phyloP scores from a whole-genome alignment of 2,888 invertebrate species.

The Eupithecia centaureata region DNA sequence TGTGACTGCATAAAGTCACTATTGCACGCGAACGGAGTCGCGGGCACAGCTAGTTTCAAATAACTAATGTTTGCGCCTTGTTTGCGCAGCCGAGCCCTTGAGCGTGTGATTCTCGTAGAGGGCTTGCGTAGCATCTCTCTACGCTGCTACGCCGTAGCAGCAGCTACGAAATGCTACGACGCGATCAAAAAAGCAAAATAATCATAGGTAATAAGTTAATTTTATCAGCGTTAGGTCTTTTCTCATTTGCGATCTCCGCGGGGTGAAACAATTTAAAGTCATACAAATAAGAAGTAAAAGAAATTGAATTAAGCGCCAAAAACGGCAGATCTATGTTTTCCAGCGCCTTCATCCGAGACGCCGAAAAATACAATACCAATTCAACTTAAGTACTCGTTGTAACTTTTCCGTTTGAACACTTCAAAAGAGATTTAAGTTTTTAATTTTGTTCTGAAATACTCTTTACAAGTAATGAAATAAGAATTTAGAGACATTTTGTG shows the following conservation, averaged over 20 bases:
- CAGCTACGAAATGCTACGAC: not conserved
- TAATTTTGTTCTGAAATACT: conserved; percentile 8
- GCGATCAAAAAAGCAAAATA: not conserved
- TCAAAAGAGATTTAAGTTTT: conserved; percentile 14
- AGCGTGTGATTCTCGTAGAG: not conserved
- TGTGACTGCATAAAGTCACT: too few relatives aligned
- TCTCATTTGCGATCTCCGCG: not conserved
- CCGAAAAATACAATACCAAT: conserved; percentile 15
- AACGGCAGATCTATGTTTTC: not conserved
- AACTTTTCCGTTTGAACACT: conserved; percentile 6
- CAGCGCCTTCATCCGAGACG: not conserved
- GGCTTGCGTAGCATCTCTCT: not conserved
- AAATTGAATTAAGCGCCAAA: not conserved
- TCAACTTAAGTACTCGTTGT: conserved; percentile 3
- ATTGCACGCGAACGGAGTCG: too few relatives aligned
- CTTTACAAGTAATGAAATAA: conserved; percentile 9
- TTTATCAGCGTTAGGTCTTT: not conserved
- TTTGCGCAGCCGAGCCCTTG: too few relatives aligned
- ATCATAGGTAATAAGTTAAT: not conserved
- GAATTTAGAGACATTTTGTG: not conserved
- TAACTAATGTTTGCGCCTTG: too few relatives aligned
- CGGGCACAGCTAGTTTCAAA: too few relatives aligned
- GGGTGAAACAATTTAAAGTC: not conserved
- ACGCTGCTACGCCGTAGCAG: conserved; percentile 6
- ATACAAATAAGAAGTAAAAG: not conserved